Evolutionary conservation across 1,140 invertebrate genomes (phyloP).

Genomic region (Bombus terrestris): DNA sequence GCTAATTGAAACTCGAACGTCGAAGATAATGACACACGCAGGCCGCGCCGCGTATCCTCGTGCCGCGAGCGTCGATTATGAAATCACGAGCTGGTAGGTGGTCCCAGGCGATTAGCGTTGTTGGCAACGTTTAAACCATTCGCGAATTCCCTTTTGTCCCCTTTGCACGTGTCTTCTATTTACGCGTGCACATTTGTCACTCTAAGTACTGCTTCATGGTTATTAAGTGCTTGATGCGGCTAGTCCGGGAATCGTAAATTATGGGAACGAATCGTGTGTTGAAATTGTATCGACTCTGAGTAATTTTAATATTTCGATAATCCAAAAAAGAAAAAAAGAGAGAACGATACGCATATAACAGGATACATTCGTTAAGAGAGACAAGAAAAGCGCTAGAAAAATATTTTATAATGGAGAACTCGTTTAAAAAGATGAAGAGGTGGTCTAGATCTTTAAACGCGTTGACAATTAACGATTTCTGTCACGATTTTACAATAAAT

Average conservation of each 20-base stretch:
- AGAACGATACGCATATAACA: too few species aligned
- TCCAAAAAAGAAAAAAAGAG: too few species aligned
- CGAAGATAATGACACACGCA: conserved; percentile 61
- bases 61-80: conserved; percentile 69
- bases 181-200: not conserved
- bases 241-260: not conserved
- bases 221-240: not conserved
- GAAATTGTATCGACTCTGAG: not conserved
- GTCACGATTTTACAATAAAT: not conserved
- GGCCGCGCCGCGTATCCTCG: conserved; percentile 49
- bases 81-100: conserved; percentile 70
- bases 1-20: conserved; percentile 67
- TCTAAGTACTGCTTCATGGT: not conserved
- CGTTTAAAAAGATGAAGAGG: too few species aligned
- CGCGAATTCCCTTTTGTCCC: conserved; percentile 35
- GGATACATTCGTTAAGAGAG: too few species aligned
- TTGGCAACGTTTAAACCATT: conserved; percentile 51
- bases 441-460: not conserved
- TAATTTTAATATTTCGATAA: too few species aligned
- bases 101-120: conserved; percentile 64
- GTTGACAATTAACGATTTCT: not conserved
- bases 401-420: too few species aligned
- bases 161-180: not conserved
- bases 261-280: not conserved
- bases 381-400: too few species aligned